These are phyloP conservation scores for Tyto alba DNA, from an alignment of 2,113 vertebrate species.

Conservation along the genomic window DNA sequence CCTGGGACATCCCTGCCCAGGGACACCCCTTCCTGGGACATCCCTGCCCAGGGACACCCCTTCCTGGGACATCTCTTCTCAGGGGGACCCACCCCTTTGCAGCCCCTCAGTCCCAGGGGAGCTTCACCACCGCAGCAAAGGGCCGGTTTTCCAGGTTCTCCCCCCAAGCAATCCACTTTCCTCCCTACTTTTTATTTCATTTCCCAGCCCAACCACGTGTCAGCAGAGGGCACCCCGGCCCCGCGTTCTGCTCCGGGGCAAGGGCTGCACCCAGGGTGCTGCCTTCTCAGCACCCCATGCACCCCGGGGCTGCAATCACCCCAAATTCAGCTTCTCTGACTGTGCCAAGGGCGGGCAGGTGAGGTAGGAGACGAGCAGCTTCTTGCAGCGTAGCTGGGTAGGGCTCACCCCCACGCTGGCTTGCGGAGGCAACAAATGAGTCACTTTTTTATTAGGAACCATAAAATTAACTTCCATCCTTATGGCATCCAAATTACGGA, in stretches of 20 bases:
- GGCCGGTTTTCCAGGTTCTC: not conserved
- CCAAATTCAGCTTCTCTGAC: not conserved
- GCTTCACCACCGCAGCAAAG: not conserved
- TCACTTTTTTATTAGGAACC: not conserved
- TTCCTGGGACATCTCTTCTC: too few species aligned
- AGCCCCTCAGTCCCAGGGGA: not conserved
- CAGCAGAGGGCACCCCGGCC: constrained; percentile 37
- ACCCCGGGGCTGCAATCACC: not conserved
- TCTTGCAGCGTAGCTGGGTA: not conserved
- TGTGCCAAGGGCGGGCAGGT: not conserved
- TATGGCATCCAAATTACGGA: not conserved
- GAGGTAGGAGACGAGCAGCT: not conserved
- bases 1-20: not conserved
- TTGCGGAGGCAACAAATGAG: fast-evolving
- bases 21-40: not conserved
- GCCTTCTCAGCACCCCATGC: not conserved
- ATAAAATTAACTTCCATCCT: not conserved
- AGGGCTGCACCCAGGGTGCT: not conserved
- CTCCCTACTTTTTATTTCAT: not conserved
- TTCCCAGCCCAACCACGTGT: not conserved
- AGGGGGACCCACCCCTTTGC: too few species aligned
- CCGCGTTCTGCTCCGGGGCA: fast-evolving
- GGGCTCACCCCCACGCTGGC: too few species aligned
- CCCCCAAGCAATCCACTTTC: not conserved
- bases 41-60: not conserved